Conservation (phyloP, 2,113 vertebrate genomes). For the Prionailurus viverrinus region DNA sequence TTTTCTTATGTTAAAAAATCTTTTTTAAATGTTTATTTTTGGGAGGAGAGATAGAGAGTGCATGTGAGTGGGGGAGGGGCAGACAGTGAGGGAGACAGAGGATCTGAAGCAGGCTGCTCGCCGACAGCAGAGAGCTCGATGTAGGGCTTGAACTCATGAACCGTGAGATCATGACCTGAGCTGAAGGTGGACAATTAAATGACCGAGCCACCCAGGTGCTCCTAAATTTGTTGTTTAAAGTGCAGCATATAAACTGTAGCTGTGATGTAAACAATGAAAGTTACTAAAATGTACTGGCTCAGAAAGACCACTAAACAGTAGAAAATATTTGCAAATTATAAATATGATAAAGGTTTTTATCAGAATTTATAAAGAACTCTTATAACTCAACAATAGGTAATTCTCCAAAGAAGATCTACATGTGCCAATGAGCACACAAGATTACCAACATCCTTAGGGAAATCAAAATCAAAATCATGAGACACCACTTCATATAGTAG, state of each 20-base stretch:
- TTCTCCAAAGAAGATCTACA: not conserved
- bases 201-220: no score
- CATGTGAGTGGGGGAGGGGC: no score
- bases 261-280: not conserved
- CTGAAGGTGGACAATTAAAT: no score
- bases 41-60: no score
- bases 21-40: no score
- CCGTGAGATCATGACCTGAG: no score
- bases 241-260: not conserved
- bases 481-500: not conserved
- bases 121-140: no score
- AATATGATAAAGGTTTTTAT: not conserved
- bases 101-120: no score
- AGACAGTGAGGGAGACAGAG: no score
- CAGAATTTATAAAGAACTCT: not conserved
- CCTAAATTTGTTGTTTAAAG: not conserved
- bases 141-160: no score
- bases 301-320: not conserved
- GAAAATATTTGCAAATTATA: not conserved
- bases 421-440: not conserved
- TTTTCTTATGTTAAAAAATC: no score
- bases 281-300: not conserved
- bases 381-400: not conserved
- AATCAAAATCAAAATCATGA: not conserved
- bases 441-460: not conserved